These are phyloP conservation scores for Dicranocentrus wangi DNA, from an alignment of 2,888 invertebrate species.

Conservation along the genomic window DNA sequence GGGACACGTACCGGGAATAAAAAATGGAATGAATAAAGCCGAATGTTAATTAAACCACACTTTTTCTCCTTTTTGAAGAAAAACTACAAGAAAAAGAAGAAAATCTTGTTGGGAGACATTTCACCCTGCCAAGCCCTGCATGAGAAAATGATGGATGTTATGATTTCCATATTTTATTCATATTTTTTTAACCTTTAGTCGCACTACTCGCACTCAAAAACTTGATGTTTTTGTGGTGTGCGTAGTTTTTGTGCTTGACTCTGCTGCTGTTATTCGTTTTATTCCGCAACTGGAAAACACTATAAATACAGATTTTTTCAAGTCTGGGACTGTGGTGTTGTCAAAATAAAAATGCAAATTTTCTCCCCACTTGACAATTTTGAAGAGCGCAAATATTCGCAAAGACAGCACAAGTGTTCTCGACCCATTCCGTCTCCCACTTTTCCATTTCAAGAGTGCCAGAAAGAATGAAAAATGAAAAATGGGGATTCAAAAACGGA, in stretches of 20 bases:
- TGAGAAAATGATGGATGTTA: no score
- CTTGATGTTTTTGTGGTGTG: background rate
- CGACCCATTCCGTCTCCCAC: background rate
- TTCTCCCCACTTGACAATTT: background rate
- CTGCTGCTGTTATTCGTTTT: no score
- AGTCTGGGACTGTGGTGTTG: background rate
- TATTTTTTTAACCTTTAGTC: background rate
- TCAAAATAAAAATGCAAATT: constrained; percentile 35
- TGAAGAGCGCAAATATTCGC: background rate
- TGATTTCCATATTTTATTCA: background rate
- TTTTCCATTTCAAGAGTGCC: background rate
- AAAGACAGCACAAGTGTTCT: background rate
- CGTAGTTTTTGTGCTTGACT: background rate
- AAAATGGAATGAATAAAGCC: constrained; percentile 41
- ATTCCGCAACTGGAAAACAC: background rate
- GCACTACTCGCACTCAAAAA: background rate
- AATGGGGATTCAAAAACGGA: constrained; percentile 32
- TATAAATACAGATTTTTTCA: background rate
- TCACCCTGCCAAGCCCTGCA: no score
- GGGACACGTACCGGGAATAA: constrained; percentile 33
- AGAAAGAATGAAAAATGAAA: constrained; percentile 51
- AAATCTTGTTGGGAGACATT: no score
- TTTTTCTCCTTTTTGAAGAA: background rate
- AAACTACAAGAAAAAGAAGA: background rate
- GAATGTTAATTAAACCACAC: constrained; percentile 56